phyloP scores from a whole-genome alignment of 2,888 invertebrate species.

The Micropterix aruncella region DNA sequence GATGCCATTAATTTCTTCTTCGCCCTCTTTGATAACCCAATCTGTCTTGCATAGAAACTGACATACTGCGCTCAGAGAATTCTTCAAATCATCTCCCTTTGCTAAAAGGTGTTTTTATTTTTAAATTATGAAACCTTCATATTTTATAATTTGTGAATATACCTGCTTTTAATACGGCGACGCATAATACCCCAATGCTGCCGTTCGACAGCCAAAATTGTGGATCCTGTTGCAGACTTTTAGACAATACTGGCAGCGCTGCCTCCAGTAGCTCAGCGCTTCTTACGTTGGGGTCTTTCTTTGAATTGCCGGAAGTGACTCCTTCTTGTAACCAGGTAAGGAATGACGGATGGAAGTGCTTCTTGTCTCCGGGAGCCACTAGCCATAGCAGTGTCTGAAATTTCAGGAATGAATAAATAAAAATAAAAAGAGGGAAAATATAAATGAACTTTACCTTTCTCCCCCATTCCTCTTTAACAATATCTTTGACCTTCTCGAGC shows the following conservation, averaged over 20 bases:
- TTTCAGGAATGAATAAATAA: slow-evolving; percentile 4
- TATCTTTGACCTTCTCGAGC: slow-evolving; percentile 46
- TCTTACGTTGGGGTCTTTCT: slow-evolving; percentile 54
- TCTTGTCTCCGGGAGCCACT: slow-evolving; percentile 65
- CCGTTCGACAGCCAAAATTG: slow-evolving; percentile 54
- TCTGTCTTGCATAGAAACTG: slow-evolving; percentile 21
- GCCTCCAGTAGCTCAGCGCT: slow-evolving; percentile 54
- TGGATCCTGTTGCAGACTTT: slow-evolving; percentile 41
- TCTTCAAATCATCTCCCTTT: slow-evolving; percentile 21
- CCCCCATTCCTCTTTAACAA: slow-evolving; percentile 69
- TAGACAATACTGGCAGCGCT: slow-evolving; percentile 43
- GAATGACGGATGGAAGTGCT: slow-evolving; percentile 71
- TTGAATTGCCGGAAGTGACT: slow-evolving; percentile 53
- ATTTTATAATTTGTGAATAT: slow-evolving; percentile 11
- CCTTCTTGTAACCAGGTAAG: slow-evolving; percentile 62
- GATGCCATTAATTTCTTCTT: slow-evolving; percentile 36
- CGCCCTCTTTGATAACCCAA: slow-evolving; percentile 39
- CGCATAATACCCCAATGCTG: slow-evolving; percentile 51
- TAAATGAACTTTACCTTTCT: slow-evolving; percentile 46
- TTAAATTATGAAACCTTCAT: not conserved
- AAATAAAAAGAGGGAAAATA: not conserved
- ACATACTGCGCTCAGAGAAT: slow-evolving; percentile 27
- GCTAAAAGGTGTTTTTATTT: slow-evolving; percentile 17
- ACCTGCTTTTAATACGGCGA: slow-evolving; percentile 55
- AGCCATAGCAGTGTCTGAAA: slow-evolving; percentile 63